Conservation (phyloP, 2,113 vertebrate species). For the Laticauda laticaudata region DNA sequence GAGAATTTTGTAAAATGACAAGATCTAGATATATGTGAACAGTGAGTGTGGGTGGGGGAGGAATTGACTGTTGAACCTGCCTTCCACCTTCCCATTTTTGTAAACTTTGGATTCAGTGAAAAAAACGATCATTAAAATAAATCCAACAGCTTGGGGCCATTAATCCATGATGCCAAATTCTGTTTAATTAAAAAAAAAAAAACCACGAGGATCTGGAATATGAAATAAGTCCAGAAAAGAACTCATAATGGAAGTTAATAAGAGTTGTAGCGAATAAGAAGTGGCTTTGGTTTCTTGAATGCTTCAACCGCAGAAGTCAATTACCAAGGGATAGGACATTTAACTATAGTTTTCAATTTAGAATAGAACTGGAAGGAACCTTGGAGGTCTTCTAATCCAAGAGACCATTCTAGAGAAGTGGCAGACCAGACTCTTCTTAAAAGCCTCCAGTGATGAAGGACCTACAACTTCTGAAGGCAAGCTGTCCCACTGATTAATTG, state of each 20-base stretch:
- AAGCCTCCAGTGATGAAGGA: too few species aligned
- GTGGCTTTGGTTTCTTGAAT: background rate
- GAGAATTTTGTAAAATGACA: background rate
- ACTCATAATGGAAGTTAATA: background rate
- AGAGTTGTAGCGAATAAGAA: background rate
- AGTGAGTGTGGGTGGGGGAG: background rate
- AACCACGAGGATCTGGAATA: background rate
- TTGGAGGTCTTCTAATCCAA: too few species aligned
- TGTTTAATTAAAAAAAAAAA: background rate
- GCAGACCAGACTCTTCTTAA: too few species aligned
- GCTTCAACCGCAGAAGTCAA: background rate
- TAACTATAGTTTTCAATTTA: background rate
- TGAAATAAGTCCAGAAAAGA: conserved; percentile 15
- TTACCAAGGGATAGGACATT: conserved; percentile 31
- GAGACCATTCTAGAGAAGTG: too few species aligned
- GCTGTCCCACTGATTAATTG: too few species aligned
- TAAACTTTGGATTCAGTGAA: background rate
- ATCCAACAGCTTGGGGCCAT: background rate
- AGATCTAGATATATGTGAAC: background rate
- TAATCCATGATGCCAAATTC: background rate
- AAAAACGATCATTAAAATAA: background rate
- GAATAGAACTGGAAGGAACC: too few species aligned
- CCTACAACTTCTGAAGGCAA: too few species aligned
- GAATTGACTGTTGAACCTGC: background rate
- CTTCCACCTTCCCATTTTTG: background rate